These are phyloP conservation scores for Perca flavescens DNA, from an alignment of 2,113 vertebrate genomes.

Conservation along the genomic window DNA sequence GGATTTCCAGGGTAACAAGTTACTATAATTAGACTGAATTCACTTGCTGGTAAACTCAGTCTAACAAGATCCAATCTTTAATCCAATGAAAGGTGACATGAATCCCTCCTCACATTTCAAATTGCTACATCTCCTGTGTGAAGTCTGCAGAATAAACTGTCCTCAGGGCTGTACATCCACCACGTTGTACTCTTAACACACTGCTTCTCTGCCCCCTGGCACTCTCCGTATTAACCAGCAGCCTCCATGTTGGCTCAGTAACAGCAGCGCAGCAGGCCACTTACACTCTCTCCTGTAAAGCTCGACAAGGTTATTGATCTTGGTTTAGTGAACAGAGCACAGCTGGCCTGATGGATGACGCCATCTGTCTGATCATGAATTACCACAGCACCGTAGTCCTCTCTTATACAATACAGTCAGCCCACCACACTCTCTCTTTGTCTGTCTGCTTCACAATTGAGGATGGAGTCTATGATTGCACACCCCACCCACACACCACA, in stretches of 20 bases:
- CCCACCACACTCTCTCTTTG: conserved; percentile 8
- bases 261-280: conserved; percentile 30
- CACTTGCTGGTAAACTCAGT: not conserved
- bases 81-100: conserved; percentile 44
- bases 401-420: not conserved
- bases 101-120: conserved; percentile 44
- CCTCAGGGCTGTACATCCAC: conserved; percentile 38
- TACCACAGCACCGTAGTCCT: conserved; percentile 4
- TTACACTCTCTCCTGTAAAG: conserved; percentile 40
- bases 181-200: conserved; percentile 20
- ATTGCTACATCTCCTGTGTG: conserved; percentile 38
- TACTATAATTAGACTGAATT: conserved; percentile 6
- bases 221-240: conserved; percentile 27
- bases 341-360: conserved; percentile 40
- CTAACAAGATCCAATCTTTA: not conserved
- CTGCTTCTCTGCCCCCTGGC: conserved; percentile 14
- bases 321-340: conserved; percentile 34
- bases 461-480: conserved; percentile 17
- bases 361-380: conserved; percentile 36
- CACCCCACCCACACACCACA: conserved; percentile 6
- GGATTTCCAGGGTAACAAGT: not conserved
- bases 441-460: conserved; percentile 11
- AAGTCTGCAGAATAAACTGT: conserved; percentile 36
- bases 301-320: conserved; percentile 57
- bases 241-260: conserved; percentile 31